A percentile compares a stretch with the other conserved stretches of the same genome.
Evolutionary conservation across 2,797 vertebrate genomes (phyloP).

Genomic region (Aselliscus stoliczkanus): DNA sequence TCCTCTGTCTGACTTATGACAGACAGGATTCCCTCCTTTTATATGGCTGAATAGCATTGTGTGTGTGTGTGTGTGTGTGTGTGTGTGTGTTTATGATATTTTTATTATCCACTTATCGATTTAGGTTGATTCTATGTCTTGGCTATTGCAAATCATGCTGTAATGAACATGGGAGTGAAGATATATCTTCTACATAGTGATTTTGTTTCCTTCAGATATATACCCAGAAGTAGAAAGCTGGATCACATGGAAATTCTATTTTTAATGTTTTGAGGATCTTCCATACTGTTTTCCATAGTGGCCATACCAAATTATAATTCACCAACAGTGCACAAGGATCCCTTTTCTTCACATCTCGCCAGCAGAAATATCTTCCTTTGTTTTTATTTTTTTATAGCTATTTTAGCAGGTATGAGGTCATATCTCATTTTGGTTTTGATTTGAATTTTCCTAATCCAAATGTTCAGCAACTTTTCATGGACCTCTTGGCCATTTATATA

Average conservation of each 20-base stretch:
- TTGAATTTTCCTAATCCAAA: neutral
- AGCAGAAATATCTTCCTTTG: neutral
- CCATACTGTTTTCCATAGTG: neutral
- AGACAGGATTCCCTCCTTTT: too few relatives aligned
- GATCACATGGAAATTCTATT: neutral
- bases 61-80: neutral
- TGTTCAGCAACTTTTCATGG: neutral
- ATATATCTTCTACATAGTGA: neutral
- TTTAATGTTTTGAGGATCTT: neutral
- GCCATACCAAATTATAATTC: neutral
- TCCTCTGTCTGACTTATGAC: neutral
- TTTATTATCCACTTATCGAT: neutral
- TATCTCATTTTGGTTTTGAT: neutral
- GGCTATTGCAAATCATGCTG: neutral
- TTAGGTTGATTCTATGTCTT: neutral
- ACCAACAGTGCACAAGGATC: neutral
- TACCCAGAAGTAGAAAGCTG: neutral
- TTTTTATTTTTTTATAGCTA: neutral
- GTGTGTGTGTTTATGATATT: neutral
- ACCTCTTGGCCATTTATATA: neutral
- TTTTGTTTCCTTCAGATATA: neutral
- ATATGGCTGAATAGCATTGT: neutral
- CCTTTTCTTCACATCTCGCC: neutral
- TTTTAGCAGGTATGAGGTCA: neutral
- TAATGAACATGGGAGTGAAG: neutral